These are phyloP conservation scores for Thermophis baileyi DNA, from an alignment of 2,113 vertebrate genomes.

Conservation along the genomic window DNA sequence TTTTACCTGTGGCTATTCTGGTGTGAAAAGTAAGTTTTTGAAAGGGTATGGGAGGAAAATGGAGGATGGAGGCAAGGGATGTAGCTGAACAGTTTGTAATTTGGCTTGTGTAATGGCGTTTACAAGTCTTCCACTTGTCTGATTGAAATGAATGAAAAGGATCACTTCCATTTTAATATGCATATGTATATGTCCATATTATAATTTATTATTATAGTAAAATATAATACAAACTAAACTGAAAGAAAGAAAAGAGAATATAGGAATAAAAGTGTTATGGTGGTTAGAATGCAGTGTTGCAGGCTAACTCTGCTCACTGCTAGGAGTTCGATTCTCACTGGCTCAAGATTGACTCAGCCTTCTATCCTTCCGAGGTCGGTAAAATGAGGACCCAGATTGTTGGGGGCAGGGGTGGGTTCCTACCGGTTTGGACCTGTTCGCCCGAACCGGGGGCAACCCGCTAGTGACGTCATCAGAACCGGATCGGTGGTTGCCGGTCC, in stretches of 20 bases:
- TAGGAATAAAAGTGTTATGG: neutral
- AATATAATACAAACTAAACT: neutral
- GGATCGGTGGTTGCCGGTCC: too few relatives aligned
- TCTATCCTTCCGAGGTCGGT: too few relatives aligned
- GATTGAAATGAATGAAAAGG: neutral
- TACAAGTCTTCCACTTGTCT: neutral
- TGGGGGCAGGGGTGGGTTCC: too few relatives aligned
- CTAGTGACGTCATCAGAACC: too few relatives aligned
- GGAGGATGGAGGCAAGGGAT: neutral
- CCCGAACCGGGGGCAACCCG: too few relatives aligned
- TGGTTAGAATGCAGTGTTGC: too few relatives aligned
- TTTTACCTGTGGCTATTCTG: neutral
- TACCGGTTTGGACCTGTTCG: too few relatives aligned
- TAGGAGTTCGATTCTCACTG: too few relatives aligned
- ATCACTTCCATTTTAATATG: neutral
- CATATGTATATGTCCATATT: neutral
- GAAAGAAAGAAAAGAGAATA: neutral
- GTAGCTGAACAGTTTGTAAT: neutral
- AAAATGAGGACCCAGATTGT: too few relatives aligned
- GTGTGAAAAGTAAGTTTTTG: slow-evolving; percentile 41
- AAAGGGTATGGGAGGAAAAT: neutral
- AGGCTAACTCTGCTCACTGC: too few relatives aligned
- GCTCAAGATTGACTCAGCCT: too few relatives aligned
- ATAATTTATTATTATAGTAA: neutral
- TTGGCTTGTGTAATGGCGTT: neutral